Conservation (phyloP, 2,113 vertebrate genomes). For the Isurus oxyrinchus region DNA sequence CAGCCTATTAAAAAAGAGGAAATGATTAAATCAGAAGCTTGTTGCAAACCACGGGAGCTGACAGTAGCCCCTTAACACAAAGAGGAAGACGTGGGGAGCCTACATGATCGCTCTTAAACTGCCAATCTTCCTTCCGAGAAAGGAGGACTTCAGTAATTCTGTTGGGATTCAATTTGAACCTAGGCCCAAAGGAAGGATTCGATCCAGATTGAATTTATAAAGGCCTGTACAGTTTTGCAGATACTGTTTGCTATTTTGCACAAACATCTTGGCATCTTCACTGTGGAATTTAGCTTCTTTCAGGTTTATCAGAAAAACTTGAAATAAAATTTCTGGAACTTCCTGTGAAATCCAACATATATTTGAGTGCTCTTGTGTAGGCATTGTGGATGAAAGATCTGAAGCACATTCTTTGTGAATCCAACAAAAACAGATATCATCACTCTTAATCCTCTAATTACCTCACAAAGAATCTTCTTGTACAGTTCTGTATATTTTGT, state of each 20-base stretch:
- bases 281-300: not conserved
- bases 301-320: not conserved
- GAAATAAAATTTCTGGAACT: conserved; percentile 1
- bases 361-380: not conserved
- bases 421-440: not conserved
- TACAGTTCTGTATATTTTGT: not conserved
- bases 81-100: not conserved
- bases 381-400: not conserved
- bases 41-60: not conserved
- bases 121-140: not conserved
- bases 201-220: not conserved
- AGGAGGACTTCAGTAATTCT: not conserved
- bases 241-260: not conserved
- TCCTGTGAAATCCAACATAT: not conserved
- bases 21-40: not conserved
- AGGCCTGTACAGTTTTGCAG: not conserved
- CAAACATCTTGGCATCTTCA: not conserved
- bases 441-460: not conserved
- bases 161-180: not conserved
- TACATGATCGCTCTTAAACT: not conserved
- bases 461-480: not conserved
- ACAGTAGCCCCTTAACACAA: not conserved
- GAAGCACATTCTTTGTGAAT: not conserved
- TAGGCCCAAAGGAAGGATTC: not conserved
- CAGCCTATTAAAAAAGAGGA: not conserved